Conservation (phyloP, 1,140 invertebrate species). For the Carposina sasakii region DNA sequence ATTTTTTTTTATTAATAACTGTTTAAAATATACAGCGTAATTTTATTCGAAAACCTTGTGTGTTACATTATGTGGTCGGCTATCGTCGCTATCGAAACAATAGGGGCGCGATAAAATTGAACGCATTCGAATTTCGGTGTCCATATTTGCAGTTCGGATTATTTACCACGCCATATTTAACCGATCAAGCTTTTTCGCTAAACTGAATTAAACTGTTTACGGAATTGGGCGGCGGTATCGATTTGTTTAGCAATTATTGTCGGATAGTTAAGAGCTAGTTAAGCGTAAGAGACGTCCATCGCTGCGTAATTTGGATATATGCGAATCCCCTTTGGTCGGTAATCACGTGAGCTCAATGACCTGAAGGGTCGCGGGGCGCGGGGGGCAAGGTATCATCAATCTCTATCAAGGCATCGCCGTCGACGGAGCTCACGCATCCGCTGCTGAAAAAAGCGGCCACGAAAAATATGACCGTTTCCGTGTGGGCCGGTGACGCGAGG, state of each 20-base stretch:
- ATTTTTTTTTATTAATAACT: too few species aligned
- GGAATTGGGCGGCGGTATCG: slow-evolving; percentile 4
- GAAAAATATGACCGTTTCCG: slow-evolving; percentile 46
- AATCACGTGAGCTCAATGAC: slow-evolving; percentile 53
- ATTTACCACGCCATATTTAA: not conserved
- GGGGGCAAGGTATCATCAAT: slow-evolving; percentile 48
- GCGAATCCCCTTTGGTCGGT: slow-evolving; percentile 46
- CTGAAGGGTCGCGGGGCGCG: slow-evolving; percentile 22
- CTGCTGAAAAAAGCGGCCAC: slow-evolving; percentile 36
- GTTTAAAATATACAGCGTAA: too few species aligned
- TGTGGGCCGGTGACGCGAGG: slow-evolving; percentile 26
- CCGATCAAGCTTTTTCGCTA: not conserved
- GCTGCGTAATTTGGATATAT: slow-evolving; percentile 66
- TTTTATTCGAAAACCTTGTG: too few species aligned
- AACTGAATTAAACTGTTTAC: too few species aligned
- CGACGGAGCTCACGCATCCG: slow-evolving; percentile 18
- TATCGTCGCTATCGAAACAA: too few species aligned
- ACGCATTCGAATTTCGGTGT: not conserved
- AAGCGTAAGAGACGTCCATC: slow-evolving; percentile 62
- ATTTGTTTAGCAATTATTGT: slow-evolving; percentile 30
- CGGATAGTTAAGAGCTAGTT: slow-evolving; percentile 45
- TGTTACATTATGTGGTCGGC: too few species aligned
- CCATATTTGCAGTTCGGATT: not conserved
- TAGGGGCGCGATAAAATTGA: not conserved
- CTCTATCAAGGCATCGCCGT: slow-evolving; percentile 46